A percentile compares a stretch with the other conserved stretches of the same genome.
Evolutionary conservation across 2,888 invertebrate species (phyloP).

Genomic region (Scaptomyza flava): DNA sequence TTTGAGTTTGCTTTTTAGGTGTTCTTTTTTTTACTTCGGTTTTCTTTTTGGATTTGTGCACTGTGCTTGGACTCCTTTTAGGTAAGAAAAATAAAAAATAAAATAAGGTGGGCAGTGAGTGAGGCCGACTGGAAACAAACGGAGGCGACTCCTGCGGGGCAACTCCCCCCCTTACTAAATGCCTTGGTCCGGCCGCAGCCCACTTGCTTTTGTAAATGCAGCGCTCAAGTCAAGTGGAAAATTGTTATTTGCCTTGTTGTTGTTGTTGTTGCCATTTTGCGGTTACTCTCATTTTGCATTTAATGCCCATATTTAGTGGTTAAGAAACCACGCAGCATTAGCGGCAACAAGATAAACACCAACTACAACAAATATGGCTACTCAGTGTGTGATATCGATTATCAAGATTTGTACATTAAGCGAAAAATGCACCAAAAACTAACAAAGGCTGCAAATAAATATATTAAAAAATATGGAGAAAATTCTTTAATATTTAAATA

Average conservation of each 20-base stretch:
- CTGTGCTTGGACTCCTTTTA: conserved; percentile 57
- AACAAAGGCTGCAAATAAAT: background rate
- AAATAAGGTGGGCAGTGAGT: conserved; percentile 61
- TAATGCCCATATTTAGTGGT: conserved; percentile 77
- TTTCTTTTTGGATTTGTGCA: too few relatives aligned
- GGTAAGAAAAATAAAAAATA: conserved; percentile 40
- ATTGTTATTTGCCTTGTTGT: conserved; percentile 57
- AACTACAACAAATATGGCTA: conserved; percentile 32
- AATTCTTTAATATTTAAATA: too few relatives aligned
- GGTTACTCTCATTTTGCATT: conserved; percentile 74
- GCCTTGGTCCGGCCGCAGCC: conserved; percentile 60
- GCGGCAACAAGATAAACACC: conserved; percentile 40
- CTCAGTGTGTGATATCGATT: conserved; percentile 12
- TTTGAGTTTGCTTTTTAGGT: conserved; percentile 20
- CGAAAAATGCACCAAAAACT: background rate
- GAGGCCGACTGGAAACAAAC: conserved; percentile 24
- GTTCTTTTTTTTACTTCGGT: conserved; percentile 18
- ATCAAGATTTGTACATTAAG: conserved; percentile 4
- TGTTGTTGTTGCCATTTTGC: conserved; percentile 45
- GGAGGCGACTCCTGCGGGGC: conserved; percentile 33
- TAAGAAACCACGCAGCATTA: conserved; percentile 53
- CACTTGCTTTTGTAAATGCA: conserved; percentile 59
- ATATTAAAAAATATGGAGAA: background rate
- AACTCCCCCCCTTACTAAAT: conserved; percentile 49
- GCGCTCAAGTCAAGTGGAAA: conserved; percentile 82